Evolutionary conservation across 2,113 vertebrate species (phyloP).

Genomic region (Thermophis baileyi): DNA sequence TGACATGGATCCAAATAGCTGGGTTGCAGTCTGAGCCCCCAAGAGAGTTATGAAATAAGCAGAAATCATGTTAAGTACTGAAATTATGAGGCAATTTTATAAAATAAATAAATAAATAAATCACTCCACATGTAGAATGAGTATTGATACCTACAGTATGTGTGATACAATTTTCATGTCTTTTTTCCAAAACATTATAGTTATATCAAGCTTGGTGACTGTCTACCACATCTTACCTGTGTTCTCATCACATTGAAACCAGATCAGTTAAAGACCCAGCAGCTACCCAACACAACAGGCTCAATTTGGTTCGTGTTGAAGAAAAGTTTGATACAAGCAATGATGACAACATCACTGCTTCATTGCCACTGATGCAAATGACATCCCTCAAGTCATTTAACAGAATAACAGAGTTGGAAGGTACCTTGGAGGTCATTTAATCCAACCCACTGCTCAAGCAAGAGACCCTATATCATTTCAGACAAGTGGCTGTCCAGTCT

Average conservation of each 20-base stretch:
- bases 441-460: too few species aligned
- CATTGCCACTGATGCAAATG: not conserved
- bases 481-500: too few species aligned
- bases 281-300: not conserved
- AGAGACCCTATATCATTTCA: too few species aligned
- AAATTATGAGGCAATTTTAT: not conserved
- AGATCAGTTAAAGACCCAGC: not conserved
- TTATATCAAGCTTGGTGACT: not conserved
- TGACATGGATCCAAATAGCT: not conserved
- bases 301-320: not conserved
- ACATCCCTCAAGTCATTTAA: not conserved
- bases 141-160: not conserved
- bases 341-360: not conserved
- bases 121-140: not conserved
- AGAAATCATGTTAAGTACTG: not conserved
- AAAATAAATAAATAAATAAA: too few species aligned
- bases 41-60: not conserved
- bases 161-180: not conserved
- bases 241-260: not conserved
- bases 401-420: too few species aligned
- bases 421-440: too few species aligned
- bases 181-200: not conserved
- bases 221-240: too few species aligned
- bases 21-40: not conserved
- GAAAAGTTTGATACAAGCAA: not conserved